Evolutionary conservation across 2,797 vertebrate genomes (phyloP), one percentile per base, ranked within the genome.

Genomic region (Chrysocyon brachyurus): DNA sequence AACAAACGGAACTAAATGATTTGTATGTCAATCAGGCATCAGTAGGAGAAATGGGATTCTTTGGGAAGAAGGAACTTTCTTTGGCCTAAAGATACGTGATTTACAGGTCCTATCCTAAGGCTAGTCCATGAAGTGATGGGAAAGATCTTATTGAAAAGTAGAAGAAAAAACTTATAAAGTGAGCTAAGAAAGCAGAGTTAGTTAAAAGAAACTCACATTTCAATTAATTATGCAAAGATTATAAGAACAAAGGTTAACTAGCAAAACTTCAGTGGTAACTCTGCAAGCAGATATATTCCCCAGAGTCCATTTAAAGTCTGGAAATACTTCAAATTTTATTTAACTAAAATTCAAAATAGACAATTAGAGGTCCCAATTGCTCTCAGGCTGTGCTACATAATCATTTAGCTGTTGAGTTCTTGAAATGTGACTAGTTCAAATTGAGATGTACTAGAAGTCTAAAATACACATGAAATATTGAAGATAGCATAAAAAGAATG

Each of bases 281-380:
- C 33, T 86, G 31, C 22, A 77, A 92, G 70, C 12, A 92, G 54
- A 73, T 12, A 49, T 36, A 61, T 54, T 85, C 61, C 36, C 33
- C 68, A 91, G n/a, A 24, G 52, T 36, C 73, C 28, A 73, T 72
- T 92, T 72, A 85, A 94, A 92, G 11, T 59, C n/a, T 82, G 61
- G 73, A 94, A 97, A 90, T 82, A 56, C 16, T 92, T 96, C 40
- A 70, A 33, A 72, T 90, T 78, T 88, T 96, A 86, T 91, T 88
- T 94, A 91, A 89, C 28, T 28, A 52, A 75, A 31, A 90, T 17
- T 91, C 90, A 89, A 94, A 92, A 73, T 17, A 90, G 33, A 66
- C 28, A 84, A 52, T 33, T 72, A 84, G 68, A 87, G 24, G 16
- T 72, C 49, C 10, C 78, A 91, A 15, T 6, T 85, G 7, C 14